phyloP scores from a whole-genome alignment of 92 coral and sea anemone species.

The Paramuricea clavata region DNA sequence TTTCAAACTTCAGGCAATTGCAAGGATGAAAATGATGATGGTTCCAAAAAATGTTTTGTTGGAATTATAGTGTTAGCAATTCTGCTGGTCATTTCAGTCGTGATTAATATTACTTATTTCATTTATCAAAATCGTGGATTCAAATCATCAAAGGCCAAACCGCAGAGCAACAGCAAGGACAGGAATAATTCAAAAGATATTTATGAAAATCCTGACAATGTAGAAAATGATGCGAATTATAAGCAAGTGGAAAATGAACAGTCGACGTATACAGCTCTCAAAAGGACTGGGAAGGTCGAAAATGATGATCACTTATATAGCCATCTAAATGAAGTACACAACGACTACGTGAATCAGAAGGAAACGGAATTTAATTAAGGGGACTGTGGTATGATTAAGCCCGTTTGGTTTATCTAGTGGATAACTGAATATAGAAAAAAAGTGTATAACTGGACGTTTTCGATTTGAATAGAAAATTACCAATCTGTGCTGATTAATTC shows the following conservation, averaged over 20 bases:
- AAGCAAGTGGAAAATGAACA: not conserved
- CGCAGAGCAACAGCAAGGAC: not conserved
- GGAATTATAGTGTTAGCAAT: not conserved
- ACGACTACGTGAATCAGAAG: not conserved
- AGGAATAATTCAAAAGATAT: not conserved
- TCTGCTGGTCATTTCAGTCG: not conserved
- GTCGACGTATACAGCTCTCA: slow-evolving; percentile 10
- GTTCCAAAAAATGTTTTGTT: not conserved
- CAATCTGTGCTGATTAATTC: too few relatives aligned
- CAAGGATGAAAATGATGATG: too few relatives aligned
- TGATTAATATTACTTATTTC: not conserved
- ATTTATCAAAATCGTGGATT: not conserved
- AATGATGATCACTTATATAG: not conserved
- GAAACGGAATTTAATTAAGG: slow-evolving; percentile 1
- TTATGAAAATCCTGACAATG: slow-evolving; percentile 2
- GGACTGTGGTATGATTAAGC: not conserved
- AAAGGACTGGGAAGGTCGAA: not conserved
- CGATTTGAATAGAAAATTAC: too few relatives aligned
- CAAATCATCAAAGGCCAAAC: not conserved
- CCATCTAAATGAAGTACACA: not conserved
- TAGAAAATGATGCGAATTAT: not conserved
- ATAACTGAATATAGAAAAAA: too few relatives aligned
- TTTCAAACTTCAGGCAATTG: not conserved
- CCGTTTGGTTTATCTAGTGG: too few relatives aligned
- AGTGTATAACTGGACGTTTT: too few relatives aligned